Evolutionary conservation across 64 coral and sea anemone genomes (phyloP).

Genomic region (Montipora sp.): DNA sequence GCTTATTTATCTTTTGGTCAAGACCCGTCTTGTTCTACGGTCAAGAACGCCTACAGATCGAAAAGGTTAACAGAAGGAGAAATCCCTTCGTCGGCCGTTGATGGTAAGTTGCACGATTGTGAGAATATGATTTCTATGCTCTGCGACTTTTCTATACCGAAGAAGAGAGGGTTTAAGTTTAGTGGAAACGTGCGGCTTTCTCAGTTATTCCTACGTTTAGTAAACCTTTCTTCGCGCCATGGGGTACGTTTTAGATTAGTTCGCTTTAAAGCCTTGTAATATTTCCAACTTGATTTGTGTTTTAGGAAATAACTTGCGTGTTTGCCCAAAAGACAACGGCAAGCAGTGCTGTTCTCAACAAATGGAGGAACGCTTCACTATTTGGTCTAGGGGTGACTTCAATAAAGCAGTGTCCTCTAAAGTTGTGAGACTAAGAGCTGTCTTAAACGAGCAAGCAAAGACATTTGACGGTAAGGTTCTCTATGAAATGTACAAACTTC

Average conservation of each 20-base stretch:
- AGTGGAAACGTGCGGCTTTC: constrained; percentile 4
- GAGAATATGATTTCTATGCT: background rate
- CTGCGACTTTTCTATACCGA: background rate
- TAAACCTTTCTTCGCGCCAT: constrained; percentile 22
- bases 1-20: constrained; percentile 37
- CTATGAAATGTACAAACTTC: constrained; percentile 3
- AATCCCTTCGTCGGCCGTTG: constrained; percentile 1
- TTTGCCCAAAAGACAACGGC: constrained; percentile 36
- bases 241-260: constrained; percentile 12
- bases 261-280: constrained; percentile 3
- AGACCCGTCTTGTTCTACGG: constrained; percentile 25
- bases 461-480: constrained; percentile 31
- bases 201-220: background rate
- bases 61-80: constrained; percentile 43
- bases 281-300: constrained; percentile 29
- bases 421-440: background rate
- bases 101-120: background rate
- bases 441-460: constrained; percentile 17
- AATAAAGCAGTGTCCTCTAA: constrained; percentile 15
- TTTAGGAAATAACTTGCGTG: constrained; percentile 41
- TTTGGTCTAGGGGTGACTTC: background rate
- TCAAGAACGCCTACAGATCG: constrained; percentile 24
- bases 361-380: constrained; percentile 33
- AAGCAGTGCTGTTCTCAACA: constrained; percentile 42
- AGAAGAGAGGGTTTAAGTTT: background rate